Evolutionary conservation across 2,888 invertebrate species (phyloP).

Genomic region (Drosophila monieri): DNA sequence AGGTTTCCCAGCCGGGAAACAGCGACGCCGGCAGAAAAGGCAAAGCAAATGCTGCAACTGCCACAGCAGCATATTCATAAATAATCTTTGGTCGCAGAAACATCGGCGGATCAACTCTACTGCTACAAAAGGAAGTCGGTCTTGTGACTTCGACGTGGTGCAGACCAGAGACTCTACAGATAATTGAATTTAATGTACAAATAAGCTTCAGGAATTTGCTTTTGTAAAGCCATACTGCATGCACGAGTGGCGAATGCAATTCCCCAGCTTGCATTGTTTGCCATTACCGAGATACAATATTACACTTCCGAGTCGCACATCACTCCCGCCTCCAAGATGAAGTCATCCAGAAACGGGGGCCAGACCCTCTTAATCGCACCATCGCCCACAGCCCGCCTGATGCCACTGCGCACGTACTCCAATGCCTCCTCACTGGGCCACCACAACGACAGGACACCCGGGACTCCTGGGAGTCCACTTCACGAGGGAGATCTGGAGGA

Average conservation of each 20-base stretch:
- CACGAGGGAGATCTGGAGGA: constrained; percentile 69
- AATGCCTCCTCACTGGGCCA: constrained; percentile 68
- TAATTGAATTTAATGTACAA: constrained; percentile 74
- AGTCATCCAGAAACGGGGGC: constrained; percentile 59
- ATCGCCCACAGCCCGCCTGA: constrained; percentile 44
- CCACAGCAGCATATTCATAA: constrained; percentile 38
- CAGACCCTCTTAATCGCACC: constrained; percentile 78
- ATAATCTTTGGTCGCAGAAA: constrained; percentile 36
- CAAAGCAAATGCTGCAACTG: constrained; percentile 9
- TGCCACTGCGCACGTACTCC: constrained; percentile 70
- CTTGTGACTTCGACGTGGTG: constrained; percentile 66
- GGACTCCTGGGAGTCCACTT: constrained; percentile 28
- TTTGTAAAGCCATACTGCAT: constrained; percentile 42
- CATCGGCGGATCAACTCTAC: constrained; percentile 28
- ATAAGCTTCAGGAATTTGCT: constrained; percentile 63
- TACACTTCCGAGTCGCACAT: constrained; percentile 49
- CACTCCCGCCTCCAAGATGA: constrained; percentile 45
- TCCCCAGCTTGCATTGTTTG: constrained; percentile 27
- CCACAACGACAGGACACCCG: constrained; percentile 43
- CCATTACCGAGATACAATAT: constrained; percentile 18
- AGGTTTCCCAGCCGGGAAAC: constrained; percentile 29
- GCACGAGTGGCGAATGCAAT: constrained; percentile 35
- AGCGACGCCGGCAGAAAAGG: constrained; percentile 15
- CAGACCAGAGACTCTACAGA: constrained; percentile 59
- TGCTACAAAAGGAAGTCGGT: constrained; percentile 63